These are phyloP conservation scores for Colostygia pectinataria DNA, from an alignment of 2,888 invertebrate genomes.

Conservation along the genomic window DNA sequence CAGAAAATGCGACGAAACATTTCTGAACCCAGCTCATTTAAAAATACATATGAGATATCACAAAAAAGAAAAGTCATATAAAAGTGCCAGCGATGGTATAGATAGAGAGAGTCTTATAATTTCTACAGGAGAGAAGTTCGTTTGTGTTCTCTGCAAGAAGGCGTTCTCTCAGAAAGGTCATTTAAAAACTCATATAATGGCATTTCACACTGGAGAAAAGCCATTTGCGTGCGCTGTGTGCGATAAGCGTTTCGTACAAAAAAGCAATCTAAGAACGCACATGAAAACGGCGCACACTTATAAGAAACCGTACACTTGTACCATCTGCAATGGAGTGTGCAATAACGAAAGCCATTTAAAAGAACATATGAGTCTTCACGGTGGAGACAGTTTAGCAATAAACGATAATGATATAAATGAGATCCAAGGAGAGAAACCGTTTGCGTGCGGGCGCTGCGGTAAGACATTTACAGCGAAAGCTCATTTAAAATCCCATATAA, in stretches of 20 bases:
- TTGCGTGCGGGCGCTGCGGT: constrained; percentile 2
- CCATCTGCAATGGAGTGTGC: neutral
- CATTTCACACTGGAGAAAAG: constrained; percentile 8
- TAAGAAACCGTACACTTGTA: constrained; percentile 2
- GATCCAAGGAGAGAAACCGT: neutral
- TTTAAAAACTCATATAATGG: constrained; percentile 21
- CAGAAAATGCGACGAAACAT: constrained; percentile 3
- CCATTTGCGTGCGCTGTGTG: constrained; percentile 7
- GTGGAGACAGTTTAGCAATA: neutral
- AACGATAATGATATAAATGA: neutral
- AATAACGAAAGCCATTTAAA: neutral
- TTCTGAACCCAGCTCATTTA: neutral
- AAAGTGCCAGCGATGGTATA: neutral
- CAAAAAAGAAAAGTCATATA: neutral
- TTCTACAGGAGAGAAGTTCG: constrained; percentile 1
- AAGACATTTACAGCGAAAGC: constrained; percentile 16
- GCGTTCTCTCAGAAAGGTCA: constrained; percentile 11
- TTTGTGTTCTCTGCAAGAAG: constrained; percentile 12
- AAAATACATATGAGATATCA: constrained; percentile 12
- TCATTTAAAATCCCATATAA: constrained; percentile 17
- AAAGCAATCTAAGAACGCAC: constrained; percentile 13
- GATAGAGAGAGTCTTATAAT: constrained; percentile 1
- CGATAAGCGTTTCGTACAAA: constrained; percentile 11
- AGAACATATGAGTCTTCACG: constrained; percentile 4
- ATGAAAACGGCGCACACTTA: constrained; percentile 1